Evolutionary conservation across 1,140 invertebrate genomes (phyloP).

Genomic region (Catajapyx aquilonaris): DNA sequence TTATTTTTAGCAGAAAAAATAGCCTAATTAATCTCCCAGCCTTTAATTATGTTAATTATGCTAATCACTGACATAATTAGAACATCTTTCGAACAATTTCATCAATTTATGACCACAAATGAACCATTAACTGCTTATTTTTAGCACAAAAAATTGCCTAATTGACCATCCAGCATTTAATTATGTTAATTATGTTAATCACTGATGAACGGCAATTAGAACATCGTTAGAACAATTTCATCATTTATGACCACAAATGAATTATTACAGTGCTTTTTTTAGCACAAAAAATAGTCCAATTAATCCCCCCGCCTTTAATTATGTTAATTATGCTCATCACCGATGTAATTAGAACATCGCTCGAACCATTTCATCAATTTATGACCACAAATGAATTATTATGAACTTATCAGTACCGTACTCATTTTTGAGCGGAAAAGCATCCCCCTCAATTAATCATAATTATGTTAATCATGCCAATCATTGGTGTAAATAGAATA

Average conservation of each 20-base stretch:
- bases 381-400: conserved; percentile 6
- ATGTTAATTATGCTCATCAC: not conserved
- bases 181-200: no score
- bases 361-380: not conserved
- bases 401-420: not conserved
- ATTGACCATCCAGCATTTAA: no score
- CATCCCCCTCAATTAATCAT: no score
- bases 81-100: conserved; percentile 3
- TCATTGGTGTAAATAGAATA: no score
- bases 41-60: not conserved
- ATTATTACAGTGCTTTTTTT: no score
- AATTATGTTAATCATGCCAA: no score
- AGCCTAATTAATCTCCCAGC: conserved; percentile 5
- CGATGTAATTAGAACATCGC: conserved; percentile 5
- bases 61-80: not conserved
- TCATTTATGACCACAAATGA: no score
- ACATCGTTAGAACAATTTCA: no score
- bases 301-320: conserved; percentile 2
- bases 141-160: conserved; percentile 6
- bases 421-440: conserved; percentile 8
- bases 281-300: no score
- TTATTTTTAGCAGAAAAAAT: conserved; percentile 2
- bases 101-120: conserved; percentile 4
- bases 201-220: no score
- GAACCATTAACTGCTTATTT: not conserved